Percentiles rank a stretch among this genome's conserved stretches.
These are phyloP conservation scores for Drosophila lacicola DNA, from an alignment of 2,888 invertebrate species.

Conservation along the genomic window DNA sequence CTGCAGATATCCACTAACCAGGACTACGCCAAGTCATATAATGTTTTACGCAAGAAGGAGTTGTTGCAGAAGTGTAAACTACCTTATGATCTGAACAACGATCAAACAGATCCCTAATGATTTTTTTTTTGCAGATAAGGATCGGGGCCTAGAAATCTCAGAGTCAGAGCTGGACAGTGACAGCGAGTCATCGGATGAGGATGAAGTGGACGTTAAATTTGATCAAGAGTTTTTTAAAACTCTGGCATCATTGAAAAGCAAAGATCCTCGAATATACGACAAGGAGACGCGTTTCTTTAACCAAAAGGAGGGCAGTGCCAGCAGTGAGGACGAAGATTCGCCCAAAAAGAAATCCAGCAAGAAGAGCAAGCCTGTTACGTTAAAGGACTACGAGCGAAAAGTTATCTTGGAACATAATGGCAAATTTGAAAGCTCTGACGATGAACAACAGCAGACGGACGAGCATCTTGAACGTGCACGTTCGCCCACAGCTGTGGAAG, in stretches of 20 bases:
- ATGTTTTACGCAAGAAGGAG: conserved; percentile 93
- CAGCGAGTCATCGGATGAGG: conserved; percentile 80
- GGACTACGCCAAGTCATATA: conserved; percentile 93
- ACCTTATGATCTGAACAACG: not conserved
- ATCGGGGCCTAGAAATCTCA: conserved; percentile 76
- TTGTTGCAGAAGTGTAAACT: conserved; percentile 91
- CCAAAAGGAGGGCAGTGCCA: conserved; percentile 62
- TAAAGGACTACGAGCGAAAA: conserved; percentile 93
- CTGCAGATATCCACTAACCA: conserved; percentile 89
- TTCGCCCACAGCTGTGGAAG: conserved; percentile 88
- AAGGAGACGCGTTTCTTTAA: conserved; percentile 90
- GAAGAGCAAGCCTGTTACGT: conserved; percentile 87
- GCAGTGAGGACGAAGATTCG: conserved; percentile 13
- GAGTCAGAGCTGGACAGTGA: conserved; percentile 81
- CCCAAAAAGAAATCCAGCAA: conserved; percentile 76
- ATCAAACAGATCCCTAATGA: conserved; percentile 51
- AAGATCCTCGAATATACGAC: conserved; percentile 96
- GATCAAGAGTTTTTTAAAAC: conserved; percentile 96
- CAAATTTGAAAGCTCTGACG: conserved; percentile 84
- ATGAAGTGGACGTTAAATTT: conserved; percentile 81
- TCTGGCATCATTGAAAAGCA: conserved; percentile 92
- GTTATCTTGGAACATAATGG: conserved; percentile 90
- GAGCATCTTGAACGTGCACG: conserved; percentile 63
- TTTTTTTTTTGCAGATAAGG: conserved; percentile 71
- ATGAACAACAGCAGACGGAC: conserved; percentile 57